Percentiles rank a stretch among this genome's conserved stretches.
These are phyloP conservation scores for Crotalus viridis DNA, from an alignment of 2,113 vertebrate genomes.

Conservation along the genomic window DNA sequence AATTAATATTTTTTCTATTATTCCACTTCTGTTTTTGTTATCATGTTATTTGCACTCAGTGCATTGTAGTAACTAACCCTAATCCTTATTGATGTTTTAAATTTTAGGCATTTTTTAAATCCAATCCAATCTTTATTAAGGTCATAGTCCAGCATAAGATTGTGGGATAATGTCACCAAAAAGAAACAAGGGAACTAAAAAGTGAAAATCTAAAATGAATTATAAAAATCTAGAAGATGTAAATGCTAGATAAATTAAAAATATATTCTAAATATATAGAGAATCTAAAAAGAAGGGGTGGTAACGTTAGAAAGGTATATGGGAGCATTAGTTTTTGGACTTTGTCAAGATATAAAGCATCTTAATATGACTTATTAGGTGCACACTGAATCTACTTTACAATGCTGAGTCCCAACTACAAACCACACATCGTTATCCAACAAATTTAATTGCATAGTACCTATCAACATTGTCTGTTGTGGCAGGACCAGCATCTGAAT, in stretches of 20 bases:
- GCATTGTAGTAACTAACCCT: not conserved
- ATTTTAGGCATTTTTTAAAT: not conserved
- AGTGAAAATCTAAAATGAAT: not conserved
- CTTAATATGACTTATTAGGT: not conserved
- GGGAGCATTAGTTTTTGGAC: not conserved
- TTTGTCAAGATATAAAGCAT: not conserved
- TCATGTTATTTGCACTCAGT: not conserved
- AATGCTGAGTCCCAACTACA: not conserved
- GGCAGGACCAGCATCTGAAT: not conserved
- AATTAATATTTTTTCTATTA: not conserved
- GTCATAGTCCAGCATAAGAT: not conserved
- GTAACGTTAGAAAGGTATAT: not conserved
- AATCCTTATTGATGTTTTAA: not conserved
- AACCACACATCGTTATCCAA: not conserved
- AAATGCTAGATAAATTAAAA: not conserved
- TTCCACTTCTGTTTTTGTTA: not conserved
- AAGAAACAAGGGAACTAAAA: not conserved
- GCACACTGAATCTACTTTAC: not conserved
- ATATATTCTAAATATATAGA: not conserved
- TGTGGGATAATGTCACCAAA: not conserved
- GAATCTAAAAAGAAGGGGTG: not conserved
- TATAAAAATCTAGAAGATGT: not conserved
- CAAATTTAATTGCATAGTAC: not conserved
- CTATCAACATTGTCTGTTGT: not conserved
- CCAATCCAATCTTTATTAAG: not conserved